A percentile compares a stretch with the other conserved stretches of the same genome.
Evolutionary conservation across 37 sponge, comb jelly and placozoan genomes (phyloP).

Genomic region (Agelas oroides): DNA sequence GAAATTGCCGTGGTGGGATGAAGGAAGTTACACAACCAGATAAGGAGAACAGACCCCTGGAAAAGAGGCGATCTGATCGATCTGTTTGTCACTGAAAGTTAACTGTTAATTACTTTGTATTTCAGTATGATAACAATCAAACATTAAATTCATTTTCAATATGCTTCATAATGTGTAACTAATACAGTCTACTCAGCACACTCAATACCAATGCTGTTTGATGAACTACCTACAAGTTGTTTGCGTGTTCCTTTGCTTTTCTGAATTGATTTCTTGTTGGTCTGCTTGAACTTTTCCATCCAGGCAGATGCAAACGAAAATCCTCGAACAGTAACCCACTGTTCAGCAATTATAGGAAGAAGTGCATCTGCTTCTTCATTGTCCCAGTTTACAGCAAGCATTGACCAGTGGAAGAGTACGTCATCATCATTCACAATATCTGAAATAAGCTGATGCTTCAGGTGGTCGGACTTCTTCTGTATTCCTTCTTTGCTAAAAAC

Average conservation of each 20-base stretch:
- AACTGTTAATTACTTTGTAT: no score
- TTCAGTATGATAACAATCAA: no score
- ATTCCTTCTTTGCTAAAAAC: background rate
- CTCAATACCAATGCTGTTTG: no score
- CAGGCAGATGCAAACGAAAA: constrained; percentile 3
- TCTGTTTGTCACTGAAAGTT: no score
- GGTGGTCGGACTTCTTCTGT: no score
- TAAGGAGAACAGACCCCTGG: constrained; percentile 17
- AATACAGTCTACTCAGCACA: no score
- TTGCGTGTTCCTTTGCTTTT: constrained; percentile 1
- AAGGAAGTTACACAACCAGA: background rate
- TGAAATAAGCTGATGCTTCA: no score
- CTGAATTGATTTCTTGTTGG: background rate
- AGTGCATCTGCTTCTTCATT: background rate
- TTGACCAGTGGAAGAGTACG: constrained; percentile 5
- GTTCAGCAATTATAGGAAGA: background rate
- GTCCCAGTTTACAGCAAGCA: constrained; percentile 2
- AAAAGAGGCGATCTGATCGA: background rate
- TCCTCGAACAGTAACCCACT: constrained; percentile 1
- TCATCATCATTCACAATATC: background rate
- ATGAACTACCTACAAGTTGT: no score
- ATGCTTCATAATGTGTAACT: no score
- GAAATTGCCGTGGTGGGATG: constrained; percentile 14
- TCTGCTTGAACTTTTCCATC: constrained; percentile 7
- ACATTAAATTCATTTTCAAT: no score